These are phyloP conservation scores for Drosophila melanogaster DNA, from an alignment of 1,140 invertebrate genomes.

Conservation along the genomic window Release_6_plus_ISO1_MT NT_037436.4:3457501-3458000, in stretches of 20 bases:
- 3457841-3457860: conserved; percentile 97
- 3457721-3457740: conserved; percentile 97
- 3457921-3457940: conserved; percentile 97
- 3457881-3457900: conserved; percentile 98
- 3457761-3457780: conserved; percentile 96
- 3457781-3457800: conserved; percentile 99
- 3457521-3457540: conserved; percentile 97
- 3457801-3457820: conserved; percentile 97
- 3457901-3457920: conserved; percentile 95
- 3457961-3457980: conserved; percentile 97
- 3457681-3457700: conserved; percentile 98
- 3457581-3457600: conserved; percentile 97
- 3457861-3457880: conserved; percentile 97
- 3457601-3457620: conserved; percentile 99
- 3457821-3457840: conserved; percentile 98
- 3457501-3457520: conserved; percentile 97
- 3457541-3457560: conserved; percentile 99
- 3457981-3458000: conserved; percentile 95
- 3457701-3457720: conserved; percentile 99
- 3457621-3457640: conserved; percentile 97
- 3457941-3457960: conserved; percentile 94
- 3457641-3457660: conserved; percentile 96
- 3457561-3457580: conserved; percentile 98
- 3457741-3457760: conserved; percentile 94
- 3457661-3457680: conserved; percentile 99